These are phyloP conservation scores for Nemopilema nomurai DNA, from an alignment of 30 jellyfish, hydroid and myxozoan species.

Conservation along the genomic window DNA sequence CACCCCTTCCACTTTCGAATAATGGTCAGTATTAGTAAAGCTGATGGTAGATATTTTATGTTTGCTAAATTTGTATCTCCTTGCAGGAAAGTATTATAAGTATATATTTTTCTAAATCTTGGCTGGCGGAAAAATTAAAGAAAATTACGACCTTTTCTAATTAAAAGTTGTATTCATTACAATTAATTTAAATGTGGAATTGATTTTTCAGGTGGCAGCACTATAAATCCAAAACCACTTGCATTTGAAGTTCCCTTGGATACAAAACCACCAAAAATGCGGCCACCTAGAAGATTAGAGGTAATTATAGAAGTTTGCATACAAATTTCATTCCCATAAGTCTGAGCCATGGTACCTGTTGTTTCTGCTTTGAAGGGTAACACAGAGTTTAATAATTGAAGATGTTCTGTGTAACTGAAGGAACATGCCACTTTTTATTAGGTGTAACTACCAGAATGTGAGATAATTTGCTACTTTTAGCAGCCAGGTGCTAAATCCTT, in stretches of 20 bases:
- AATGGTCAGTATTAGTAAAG: background rate
- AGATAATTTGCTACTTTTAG: too few species aligned
- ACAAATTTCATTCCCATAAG: background rate
- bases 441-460: too few species aligned
- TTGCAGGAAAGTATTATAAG: too few species aligned
- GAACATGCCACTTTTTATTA: too few species aligned
- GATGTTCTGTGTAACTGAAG: too few species aligned
- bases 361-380: too few species aligned
- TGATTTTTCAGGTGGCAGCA: slow-evolving; percentile 52
- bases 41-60: too few species aligned
- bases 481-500: too few species aligned
- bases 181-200: background rate
- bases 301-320: background rate
- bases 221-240: slow-evolving; percentile 49
- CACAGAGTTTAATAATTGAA: too few species aligned
- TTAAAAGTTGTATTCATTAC: background rate
- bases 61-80: too few species aligned
- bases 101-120: background rate
- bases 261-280: slow-evolving; percentile 46
- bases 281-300: slow-evolving; percentile 69
- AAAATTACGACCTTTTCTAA: background rate
- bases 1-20: background rate
- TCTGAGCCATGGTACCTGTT: too few species aligned
- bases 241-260: slow-evolving; percentile 66
- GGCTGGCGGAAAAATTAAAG: background rate